Percentiles rank a stretch among this genome's conserved stretches.
These are phyloP conservation scores for Pelecanoides urinatrix DNA, from an alignment of 2,113 vertebrate species.

Conservation along the genomic window DNA sequence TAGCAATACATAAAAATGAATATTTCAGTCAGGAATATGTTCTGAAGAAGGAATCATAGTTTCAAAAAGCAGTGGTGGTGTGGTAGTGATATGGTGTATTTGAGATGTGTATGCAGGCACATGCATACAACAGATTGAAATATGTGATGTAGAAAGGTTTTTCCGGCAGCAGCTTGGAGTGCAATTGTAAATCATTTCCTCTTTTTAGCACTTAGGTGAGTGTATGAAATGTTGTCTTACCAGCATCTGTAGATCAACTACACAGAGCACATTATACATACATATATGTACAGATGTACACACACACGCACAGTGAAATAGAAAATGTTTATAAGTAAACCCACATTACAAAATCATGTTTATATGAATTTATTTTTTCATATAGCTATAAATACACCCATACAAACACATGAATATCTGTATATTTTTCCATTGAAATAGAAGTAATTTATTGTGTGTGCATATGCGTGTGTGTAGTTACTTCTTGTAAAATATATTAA, in stretches of 20 bases:
- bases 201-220: background rate
- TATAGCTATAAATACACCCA: background rate
- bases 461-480: background rate
- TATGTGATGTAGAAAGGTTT: conserved; percentile 12
- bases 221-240: background rate
- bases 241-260: background rate
- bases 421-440: background rate
- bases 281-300: background rate
- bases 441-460: background rate
- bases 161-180: background rate
- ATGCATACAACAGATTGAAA: conserved; percentile 9
- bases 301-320: background rate
- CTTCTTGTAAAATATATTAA: background rate
- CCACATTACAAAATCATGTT: background rate
- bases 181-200: conserved; percentile 21
- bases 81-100: background rate
- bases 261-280: background rate
- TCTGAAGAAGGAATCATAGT: background rate
- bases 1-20: background rate
- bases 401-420: background rate
- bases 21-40: background rate
- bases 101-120: background rate
- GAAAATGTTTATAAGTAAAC: background rate
- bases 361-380: background rate
- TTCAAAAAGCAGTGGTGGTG: background rate